A percentile compares a stretch with the other conserved stretches of the same genome.
Conservation (phyloP, 2,888 invertebrate species). For the Luffia ferchaultella region DNA sequence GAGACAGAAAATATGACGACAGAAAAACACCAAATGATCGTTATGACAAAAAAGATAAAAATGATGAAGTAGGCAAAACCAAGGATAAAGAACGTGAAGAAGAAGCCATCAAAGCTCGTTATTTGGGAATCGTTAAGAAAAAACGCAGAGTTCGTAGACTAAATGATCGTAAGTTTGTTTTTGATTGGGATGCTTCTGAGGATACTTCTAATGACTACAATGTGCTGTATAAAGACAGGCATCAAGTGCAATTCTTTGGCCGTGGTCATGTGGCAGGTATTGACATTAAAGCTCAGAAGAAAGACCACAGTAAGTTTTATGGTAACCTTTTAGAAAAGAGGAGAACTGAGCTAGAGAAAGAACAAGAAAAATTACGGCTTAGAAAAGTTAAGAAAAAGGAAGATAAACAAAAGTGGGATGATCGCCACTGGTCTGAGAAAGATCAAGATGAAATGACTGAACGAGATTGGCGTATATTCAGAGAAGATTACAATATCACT, state of each 20-base stretch:
- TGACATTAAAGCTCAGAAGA: constrained; percentile 94
- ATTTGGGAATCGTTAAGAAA: constrained; percentile 92
- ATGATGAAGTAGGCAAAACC: constrained; percentile 62
- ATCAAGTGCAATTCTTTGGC: constrained; percentile 98
- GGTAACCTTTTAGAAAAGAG: constrained; percentile 94
- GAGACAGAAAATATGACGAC: constrained; percentile 52
- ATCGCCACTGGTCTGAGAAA: constrained; percentile 99
- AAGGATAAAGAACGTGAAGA: constrained; percentile 92
- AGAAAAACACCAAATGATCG: constrained; percentile 59
- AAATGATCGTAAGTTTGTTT: constrained; percentile 99
- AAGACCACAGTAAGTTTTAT: constrained; percentile 97
- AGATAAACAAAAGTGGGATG: constrained; percentile 98
- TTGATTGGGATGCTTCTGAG: constrained; percentile 99
- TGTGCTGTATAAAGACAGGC: constrained; percentile 93
- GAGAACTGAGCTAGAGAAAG: constrained; percentile 95
- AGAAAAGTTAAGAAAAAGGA: constrained; percentile 95
- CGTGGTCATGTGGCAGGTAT: constrained; percentile 98
- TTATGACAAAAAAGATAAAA: constrained; percentile 47
- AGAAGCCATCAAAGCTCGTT: constrained; percentile 95
- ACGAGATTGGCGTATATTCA: constrained; percentile 99
- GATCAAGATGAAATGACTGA: constrained; percentile 95
- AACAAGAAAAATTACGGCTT: constrained; percentile 91
- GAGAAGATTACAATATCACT: constrained; percentile 98
- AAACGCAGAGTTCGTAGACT: constrained; percentile 90
- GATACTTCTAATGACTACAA: constrained; percentile 99